A percentile compares a stretch with the other conserved stretches of the same genome.
Evolutionary conservation across 1,140 invertebrate species (phyloP).

Genomic region (Drosophila pseudoananassae): DNA sequence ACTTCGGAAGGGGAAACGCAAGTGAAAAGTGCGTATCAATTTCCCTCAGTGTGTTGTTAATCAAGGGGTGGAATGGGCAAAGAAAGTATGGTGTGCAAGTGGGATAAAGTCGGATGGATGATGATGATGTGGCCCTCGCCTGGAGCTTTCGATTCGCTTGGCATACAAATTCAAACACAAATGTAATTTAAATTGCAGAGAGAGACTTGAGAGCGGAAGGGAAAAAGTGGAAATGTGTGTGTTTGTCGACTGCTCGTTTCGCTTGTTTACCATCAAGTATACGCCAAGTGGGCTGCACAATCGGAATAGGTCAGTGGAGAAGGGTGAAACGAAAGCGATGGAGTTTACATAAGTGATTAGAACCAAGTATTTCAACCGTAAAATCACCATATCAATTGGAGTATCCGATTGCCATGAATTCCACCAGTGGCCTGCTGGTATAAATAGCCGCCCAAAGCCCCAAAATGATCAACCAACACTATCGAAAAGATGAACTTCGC

Average conservation of each 20-base stretch:
- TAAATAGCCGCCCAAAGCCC: background rate
- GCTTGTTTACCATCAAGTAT: slow-evolving; percentile 33
- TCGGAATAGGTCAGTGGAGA: slow-evolving; percentile 7
- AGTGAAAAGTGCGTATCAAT: slow-evolving; percentile 22
- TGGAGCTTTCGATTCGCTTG: slow-evolving; percentile 15
- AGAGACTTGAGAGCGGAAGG: background rate
- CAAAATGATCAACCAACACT: background rate
- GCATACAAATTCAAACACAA: slow-evolving; percentile 29
- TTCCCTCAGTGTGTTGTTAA: slow-evolving; percentile 7
- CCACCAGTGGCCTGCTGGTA: background rate
- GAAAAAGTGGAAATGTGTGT: background rate
- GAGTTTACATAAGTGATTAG: background rate
- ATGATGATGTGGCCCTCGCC: slow-evolving; percentile 3
- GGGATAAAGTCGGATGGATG: background rate
- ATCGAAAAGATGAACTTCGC: slow-evolving; percentile 17
- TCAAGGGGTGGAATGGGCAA: background rate
- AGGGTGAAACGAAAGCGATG: background rate
- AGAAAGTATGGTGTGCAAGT: background rate
- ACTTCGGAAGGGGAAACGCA: background rate
- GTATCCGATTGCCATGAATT: background rate
- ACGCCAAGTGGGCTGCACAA: slow-evolving; percentile 26
- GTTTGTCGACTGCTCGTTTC: slow-evolving; percentile 20
- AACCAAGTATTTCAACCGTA: background rate
- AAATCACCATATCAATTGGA: background rate
- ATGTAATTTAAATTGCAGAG: slow-evolving; percentile 29